A percentile compares a stretch with the other conserved stretches of the same genome.
Evolutionary conservation across 1,140 invertebrate species (phyloP).

Genomic region (Diorhabda sublineata): DNA sequence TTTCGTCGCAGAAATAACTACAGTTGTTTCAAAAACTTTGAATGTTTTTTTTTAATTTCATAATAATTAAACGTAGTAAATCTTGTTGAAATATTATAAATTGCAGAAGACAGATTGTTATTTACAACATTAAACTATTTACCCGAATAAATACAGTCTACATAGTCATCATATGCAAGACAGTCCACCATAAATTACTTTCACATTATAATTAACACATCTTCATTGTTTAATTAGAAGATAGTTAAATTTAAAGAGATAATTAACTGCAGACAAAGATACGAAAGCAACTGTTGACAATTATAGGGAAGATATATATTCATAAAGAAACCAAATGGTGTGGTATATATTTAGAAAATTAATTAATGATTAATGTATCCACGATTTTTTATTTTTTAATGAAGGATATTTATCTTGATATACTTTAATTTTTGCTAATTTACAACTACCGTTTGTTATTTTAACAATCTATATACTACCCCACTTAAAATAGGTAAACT

Average conservation of each 20-base stretch:
- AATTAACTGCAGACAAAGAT: not conserved
- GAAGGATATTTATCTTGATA: not conserved
- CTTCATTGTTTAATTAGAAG: conserved; percentile 3
- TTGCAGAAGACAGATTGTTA: not conserved
- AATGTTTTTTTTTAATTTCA: too few relatives aligned
- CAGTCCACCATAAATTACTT: not conserved
- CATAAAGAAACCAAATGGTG: not conserved
- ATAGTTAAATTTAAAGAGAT: not conserved
- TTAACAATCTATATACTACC: too few relatives aligned
- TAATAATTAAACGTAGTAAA: too few relatives aligned
- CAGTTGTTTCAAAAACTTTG: too few relatives aligned
- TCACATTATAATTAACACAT: not conserved
- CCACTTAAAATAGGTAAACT: too few relatives aligned
- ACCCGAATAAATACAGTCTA: not conserved
- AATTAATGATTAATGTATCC: not conserved
- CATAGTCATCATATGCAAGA: not conserved
- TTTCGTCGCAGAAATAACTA: too few relatives aligned
- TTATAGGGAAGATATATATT: not conserved
- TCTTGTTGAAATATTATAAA: too few relatives aligned
- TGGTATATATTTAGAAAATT: not conserved
- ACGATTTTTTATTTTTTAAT: not conserved
- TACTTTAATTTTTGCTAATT: not conserved
- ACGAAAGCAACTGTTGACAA: not conserved
- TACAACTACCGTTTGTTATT: too few relatives aligned
- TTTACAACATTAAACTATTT: not conserved